Base-by-base conservation (phyloP, 2,797 vertebrate genomes). In the Jordanella pulchra region DNA sequence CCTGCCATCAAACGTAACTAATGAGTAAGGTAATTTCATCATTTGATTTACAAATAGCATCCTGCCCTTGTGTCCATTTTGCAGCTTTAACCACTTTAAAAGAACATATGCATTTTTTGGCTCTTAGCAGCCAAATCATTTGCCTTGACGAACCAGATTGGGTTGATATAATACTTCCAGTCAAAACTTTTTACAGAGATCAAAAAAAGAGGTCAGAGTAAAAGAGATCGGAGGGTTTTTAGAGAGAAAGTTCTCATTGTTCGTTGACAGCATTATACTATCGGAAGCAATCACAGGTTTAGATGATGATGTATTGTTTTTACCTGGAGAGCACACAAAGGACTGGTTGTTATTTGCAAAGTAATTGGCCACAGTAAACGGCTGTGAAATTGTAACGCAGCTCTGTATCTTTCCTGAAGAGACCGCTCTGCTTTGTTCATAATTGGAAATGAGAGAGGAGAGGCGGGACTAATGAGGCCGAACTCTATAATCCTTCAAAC, bases 361-460 rank as follows among this genome's bases (percentile, higher is more conserved):
- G 60, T 44, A 42, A 63, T 44, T 25, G 35, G 60, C 35, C 23
- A 23, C 60, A 44, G 60, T 21, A 61, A 61, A 39, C 32, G 30
- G 32, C 32, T 39, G 58, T 63, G 23, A 63, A 63, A 44, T 44
- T 44, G 7, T 9, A 15, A 15, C 7, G 12, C 14, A 42, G 7
- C 60, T 42, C 15, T 60, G 30, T 23, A 21, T 58, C 10, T 39
- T 61, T 61, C 35, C 35, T 25, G 39, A 63, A 63, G 35, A 25
- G 23, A 63, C 25, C 39, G 35, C 12, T 25, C 13, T 63, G 39
- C 39, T 63, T 35, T 7, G 23, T 44, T 13, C 60, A 25, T 63
- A 25, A 23, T 63, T 63, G 60, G 13, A 25, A 63, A 63, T 63
- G 60, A 63, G 35, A 63, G 60, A 42, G 39, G 60, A 44, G 60